Evolutionary conservation across 2,113 vertebrate genomes (phyloP).

Genomic region (Chlamydotis undulata): DNA sequence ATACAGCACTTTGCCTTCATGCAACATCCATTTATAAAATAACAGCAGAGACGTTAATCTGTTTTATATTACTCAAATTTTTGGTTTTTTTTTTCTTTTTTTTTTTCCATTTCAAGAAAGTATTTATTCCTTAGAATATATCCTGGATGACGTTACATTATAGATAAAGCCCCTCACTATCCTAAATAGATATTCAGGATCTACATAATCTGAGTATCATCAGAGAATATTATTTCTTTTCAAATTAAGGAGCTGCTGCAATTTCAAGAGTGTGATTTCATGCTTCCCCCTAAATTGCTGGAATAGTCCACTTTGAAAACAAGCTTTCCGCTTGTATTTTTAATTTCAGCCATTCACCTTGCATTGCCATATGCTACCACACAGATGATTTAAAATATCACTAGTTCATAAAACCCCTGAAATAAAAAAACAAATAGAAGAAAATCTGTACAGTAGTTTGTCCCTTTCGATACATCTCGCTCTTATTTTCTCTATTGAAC

Average conservation of each 20-base stretch:
- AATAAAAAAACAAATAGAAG: neutral
- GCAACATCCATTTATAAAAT: neutral
- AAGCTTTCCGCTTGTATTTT: neutral
- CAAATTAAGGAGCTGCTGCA: neutral
- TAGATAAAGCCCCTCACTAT: neutral
- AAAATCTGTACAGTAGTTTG: neutral
- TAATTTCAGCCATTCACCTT: neutral
- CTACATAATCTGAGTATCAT: neutral
- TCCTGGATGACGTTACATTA: rapidly evolving
- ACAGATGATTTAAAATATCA: neutral
- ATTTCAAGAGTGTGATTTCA: neutral
- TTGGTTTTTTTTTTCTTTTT: no score
- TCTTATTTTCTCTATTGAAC: neutral
- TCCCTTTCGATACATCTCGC: neutral
- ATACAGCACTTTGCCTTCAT: neutral
- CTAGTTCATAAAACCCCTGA: neutral
- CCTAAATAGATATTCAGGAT: neutral
- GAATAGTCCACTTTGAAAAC: neutral
- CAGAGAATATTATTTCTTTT: neutral
- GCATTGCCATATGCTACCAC: no score
- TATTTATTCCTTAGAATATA: neutral
- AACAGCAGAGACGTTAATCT: neutral
- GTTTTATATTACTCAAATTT: neutral
- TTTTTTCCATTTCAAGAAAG: neutral
- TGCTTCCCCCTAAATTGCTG: neutral